Percentiles rank a stretch among this genome's conserved stretches.
These are phyloP conservation scores for Brachyalestes nurse DNA, from an alignment of 2,797 vertebrate species.

Conservation along the genomic window DNA sequence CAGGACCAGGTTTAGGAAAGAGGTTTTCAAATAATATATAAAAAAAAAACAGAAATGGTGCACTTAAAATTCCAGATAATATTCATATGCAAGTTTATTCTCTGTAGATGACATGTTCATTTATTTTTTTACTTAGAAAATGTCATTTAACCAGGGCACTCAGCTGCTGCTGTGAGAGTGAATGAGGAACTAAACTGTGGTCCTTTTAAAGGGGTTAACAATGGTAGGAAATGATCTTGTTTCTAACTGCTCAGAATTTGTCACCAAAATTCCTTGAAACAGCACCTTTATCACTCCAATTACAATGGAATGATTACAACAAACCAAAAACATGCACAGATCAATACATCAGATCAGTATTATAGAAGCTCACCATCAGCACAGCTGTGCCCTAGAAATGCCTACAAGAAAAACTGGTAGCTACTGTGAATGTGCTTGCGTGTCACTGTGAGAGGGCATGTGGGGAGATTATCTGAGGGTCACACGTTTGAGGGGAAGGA, in stretches of 20 bases:
- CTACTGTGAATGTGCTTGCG: neutral
- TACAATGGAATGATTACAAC: neutral
- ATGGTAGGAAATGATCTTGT: neutral
- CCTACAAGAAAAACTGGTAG: neutral
- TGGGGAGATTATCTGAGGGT: slow-evolving; percentile 38
- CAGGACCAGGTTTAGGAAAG: no score
- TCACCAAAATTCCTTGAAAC: neutral
- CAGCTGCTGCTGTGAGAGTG: neutral
- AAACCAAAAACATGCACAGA: neutral
- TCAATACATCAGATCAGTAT: neutral
- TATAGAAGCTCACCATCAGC: neutral
- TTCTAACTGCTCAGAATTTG: neutral
- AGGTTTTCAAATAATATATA: no score
- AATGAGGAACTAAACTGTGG: neutral
- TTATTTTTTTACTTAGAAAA: no score
- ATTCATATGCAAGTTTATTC: no score
- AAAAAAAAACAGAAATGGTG: no score
- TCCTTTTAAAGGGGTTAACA: neutral
- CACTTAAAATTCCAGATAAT: no score
- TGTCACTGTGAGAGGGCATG: slow-evolving; percentile 21
- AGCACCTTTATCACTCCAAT: neutral
- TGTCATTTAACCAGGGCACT: no score
- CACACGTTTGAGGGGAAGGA: slow-evolving; percentile 40
- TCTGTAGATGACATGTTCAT: no score
- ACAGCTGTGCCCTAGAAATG: neutral